Percentiles rank a stretch among this genome's conserved stretches.
Evolutionary conservation across 2,113 vertebrate species (phyloP).

Genomic region (Mola mola): DNA sequence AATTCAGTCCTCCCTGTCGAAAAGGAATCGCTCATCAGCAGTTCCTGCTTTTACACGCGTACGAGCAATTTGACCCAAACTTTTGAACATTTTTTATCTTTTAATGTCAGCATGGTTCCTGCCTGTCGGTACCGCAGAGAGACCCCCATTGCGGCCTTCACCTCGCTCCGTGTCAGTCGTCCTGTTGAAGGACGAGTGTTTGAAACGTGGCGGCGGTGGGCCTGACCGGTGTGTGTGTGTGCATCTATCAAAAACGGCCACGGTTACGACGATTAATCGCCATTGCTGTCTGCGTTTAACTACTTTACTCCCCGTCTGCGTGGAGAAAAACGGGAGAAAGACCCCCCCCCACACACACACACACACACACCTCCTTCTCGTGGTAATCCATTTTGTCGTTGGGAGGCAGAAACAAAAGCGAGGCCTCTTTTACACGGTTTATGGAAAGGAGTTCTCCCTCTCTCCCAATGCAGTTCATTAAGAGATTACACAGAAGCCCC

Average conservation of each 20-base stretch:
- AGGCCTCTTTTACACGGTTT: conserved; percentile 93
- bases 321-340: conserved; percentile 76
- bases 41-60: too few relatives aligned
- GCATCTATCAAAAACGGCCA: conserved; percentile 68
- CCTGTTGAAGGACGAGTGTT: too few relatives aligned
- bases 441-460: conserved; percentile 90
- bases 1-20: too few relatives aligned
- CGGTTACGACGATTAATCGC: conserved; percentile 88
- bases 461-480: conserved; percentile 97
- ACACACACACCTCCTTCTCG: conserved; percentile 41
- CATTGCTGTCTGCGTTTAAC: conserved; percentile 89
- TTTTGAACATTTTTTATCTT: too few relatives aligned
- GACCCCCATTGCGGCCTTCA: too few relatives aligned
- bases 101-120: too few relatives aligned
- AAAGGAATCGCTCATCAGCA: too few relatives aligned
- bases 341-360: conserved; percentile 14
- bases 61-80: too few relatives aligned
- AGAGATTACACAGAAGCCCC: conserved; percentile 93
- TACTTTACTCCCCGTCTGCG: conserved; percentile 78
- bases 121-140: too few relatives aligned
- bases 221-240: conserved; percentile 19
- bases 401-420: conserved; percentile 93
- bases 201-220: too few relatives aligned
- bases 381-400: conserved; percentile 98
- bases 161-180: too few relatives aligned